A percentile compares a stretch with the other conserved stretches of the same genome.
Conservation (phyloP, 2,113 vertebrate genomes). For the Notechis scutatus region DNA sequence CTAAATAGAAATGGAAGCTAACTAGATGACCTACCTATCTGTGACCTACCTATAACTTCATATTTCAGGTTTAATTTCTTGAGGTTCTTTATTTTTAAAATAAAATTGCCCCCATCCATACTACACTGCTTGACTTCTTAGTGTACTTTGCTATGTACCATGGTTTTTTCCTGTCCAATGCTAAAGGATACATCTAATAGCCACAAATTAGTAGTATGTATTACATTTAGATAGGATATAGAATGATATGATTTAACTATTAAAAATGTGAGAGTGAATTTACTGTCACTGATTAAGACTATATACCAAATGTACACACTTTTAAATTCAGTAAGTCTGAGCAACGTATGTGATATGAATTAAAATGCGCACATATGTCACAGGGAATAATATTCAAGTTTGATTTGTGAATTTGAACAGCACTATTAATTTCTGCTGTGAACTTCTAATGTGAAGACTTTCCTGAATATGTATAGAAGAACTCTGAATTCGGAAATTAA, state of each 20-base stretch:
- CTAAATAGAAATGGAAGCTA: not conserved
- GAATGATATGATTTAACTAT: not conserved
- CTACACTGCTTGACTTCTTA: not conserved
- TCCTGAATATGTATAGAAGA: not conserved
- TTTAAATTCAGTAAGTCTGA: not conserved
- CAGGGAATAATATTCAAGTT: not conserved
- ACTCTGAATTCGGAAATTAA: not conserved
- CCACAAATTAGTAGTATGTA: not conserved
- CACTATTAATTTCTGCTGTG: not conserved
- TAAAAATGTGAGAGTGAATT: not conserved
- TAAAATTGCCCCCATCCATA: not conserved
- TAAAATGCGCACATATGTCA: conserved; percentile 1
- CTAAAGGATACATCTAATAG: not conserved
- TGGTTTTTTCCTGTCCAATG: not conserved
- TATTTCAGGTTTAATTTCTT: not conserved
- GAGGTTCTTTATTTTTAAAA: not conserved
- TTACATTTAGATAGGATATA: not conserved
- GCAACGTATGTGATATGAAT: not conserved
- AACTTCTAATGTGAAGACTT: conserved; percentile 15
- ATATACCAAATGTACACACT: not conserved
- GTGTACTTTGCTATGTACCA: not conserved
- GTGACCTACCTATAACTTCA: not conserved
- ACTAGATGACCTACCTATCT: not conserved
- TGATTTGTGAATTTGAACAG: conserved; percentile 22
- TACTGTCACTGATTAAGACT: not conserved